Conservation (phyloP, 2,113 vertebrate species). For the Cyprinodon tularosa region DNA sequence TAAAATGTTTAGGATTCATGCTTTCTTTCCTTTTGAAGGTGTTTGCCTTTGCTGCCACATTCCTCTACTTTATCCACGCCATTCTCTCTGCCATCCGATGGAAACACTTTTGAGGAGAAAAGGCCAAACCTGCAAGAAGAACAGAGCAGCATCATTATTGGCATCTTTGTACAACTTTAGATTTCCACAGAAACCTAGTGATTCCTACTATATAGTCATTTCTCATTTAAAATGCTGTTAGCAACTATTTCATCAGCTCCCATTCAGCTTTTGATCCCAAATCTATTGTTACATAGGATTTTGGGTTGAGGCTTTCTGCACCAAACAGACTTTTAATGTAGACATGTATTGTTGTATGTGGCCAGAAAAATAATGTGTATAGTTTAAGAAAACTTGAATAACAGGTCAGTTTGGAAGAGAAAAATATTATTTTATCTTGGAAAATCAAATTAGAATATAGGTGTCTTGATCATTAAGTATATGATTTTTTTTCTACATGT, state of each 20-base stretch:
- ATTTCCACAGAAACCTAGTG: neutral
- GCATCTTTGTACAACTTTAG: neutral
- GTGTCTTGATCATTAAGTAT: no score
- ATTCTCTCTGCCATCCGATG: slow-evolving; percentile 78
- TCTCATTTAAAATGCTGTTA: neutral
- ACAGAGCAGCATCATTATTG: neutral
- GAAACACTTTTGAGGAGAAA: slow-evolving; percentile 72
- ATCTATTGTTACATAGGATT: neutral
- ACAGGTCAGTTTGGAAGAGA: no score
- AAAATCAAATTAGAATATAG: no score
- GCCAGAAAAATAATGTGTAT: neutral
- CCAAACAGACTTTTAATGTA: neutral
- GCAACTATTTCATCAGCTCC: neutral
- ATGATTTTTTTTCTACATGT: neutral
- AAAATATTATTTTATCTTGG: no score
- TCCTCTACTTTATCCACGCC: slow-evolving; percentile 85
- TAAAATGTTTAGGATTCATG: neutral
- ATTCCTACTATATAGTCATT: neutral
- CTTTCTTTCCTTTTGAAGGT: slow-evolving; percentile 71
- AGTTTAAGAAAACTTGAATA: no score
- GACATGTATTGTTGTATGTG: neutral
- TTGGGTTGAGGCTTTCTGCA: neutral
- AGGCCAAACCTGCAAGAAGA: neutral
- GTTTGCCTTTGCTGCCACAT: slow-evolving; percentile 78
- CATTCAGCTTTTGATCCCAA: neutral